Evolutionary conservation across 2,797 vertebrate genomes (phyloP).

Genomic region (Paedocypris micromegethes): DNA sequence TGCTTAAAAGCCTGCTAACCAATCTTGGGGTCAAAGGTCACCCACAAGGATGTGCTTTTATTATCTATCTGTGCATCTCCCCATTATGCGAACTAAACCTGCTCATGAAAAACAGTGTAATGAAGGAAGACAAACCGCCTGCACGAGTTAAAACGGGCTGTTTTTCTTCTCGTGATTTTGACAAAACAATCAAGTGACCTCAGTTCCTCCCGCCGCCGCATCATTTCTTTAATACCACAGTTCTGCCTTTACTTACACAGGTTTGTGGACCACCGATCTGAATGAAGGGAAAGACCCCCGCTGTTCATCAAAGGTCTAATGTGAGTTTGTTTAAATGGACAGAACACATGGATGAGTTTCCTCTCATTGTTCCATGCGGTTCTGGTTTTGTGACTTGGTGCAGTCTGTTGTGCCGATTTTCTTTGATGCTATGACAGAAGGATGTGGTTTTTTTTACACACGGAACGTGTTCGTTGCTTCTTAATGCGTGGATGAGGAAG

Average conservation of each 20-base stretch:
- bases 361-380: conserved; percentile 17
- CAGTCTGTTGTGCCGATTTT: background rate
- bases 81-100: no score
- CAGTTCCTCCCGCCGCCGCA: conserved; percentile 25
- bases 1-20: background rate
- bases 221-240: background rate
- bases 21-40: background rate
- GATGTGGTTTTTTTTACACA: conserved; percentile 34
- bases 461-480: conserved; percentile 4
- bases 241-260: background rate
- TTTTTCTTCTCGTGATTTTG: conserved; percentile 22
- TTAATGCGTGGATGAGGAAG: conserved; percentile 19
- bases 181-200: conserved; percentile 28
- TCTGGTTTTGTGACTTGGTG: background rate
- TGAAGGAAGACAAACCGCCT: background rate
- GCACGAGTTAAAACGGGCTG: background rate
- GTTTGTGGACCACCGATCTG: background rate
- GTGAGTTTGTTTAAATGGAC: background rate
- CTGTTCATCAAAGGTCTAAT: background rate
- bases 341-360: conserved; percentile 6
- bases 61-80: background rate
- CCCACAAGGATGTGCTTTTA: background rate
- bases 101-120: background rate
- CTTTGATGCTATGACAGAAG: conserved; percentile 13
- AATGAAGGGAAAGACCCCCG: background rate